phyloP scores from a whole-genome alignment of 2,113 vertebrate species.

The Hippoglossus stenolepis region DNA sequence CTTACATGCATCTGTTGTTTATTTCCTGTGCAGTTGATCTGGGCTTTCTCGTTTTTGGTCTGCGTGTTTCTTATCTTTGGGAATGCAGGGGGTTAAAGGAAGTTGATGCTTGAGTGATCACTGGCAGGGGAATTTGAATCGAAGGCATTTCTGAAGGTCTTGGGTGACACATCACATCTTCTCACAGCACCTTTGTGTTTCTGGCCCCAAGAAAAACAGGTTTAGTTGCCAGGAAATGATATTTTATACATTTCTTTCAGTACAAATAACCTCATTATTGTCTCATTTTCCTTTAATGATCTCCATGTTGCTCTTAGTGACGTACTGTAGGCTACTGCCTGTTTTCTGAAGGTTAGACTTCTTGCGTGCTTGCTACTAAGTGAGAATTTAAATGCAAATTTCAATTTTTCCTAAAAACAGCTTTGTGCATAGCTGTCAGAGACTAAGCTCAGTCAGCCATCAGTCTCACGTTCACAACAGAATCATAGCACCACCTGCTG shows the following conservation, averaged over 20 bases:
- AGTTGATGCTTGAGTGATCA: constrained; percentile 34
- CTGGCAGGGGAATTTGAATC: constrained; percentile 51
- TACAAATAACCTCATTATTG: constrained; percentile 6
- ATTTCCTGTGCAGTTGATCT: neutral
- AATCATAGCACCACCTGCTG: neutral
- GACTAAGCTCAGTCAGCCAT: neutral
- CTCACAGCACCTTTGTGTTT: constrained; percentile 45
- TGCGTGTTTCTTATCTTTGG: constrained; percentile 6
- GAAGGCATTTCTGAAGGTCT: constrained; percentile 46
- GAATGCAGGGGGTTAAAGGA: constrained; percentile 27
- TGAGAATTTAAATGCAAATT: constrained; percentile 11
- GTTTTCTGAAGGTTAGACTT: neutral
- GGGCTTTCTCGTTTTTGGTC: constrained; percentile 3
- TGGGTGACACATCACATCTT: constrained; percentile 64
- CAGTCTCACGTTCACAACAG: neutral
- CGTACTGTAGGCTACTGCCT: too few relatives aligned
- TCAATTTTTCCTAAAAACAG: neutral
- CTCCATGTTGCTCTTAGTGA: too few relatives aligned
- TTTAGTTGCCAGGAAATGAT: constrained; percentile 29
- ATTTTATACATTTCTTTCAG: neutral
- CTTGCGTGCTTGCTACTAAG: neutral
- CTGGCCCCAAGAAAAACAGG: constrained; percentile 42
- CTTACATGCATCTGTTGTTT: neutral
- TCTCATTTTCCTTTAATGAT: neutral
- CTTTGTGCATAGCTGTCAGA: neutral